phyloP scores from a whole-genome alignment of 2,113 vertebrate genomes.

The Nipponia nippon region DNA sequence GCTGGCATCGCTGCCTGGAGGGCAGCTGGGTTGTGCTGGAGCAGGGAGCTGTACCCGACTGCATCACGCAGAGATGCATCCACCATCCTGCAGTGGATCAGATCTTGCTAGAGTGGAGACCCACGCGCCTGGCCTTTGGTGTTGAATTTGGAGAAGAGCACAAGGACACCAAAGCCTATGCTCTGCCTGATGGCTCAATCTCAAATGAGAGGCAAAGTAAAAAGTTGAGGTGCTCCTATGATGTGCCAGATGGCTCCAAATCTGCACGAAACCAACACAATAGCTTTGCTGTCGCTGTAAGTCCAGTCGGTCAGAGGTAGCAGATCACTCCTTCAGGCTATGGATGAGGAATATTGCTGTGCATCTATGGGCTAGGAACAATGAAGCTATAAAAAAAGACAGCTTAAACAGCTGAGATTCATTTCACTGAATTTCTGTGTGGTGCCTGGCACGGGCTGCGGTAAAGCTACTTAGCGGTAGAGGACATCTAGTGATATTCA shows the following conservation, averaged over 20 bases:
- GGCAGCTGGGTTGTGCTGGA: background rate
- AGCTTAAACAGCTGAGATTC: background rate
- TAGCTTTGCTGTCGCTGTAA: background rate
- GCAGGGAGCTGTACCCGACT: background rate
- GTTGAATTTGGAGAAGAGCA: background rate
- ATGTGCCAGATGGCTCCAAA: background rate
- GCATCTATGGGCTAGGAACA: background rate
- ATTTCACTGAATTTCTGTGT: background rate
- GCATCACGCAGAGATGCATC: background rate
- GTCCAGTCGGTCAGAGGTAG: background rate
- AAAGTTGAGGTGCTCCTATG: background rate
- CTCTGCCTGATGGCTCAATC: background rate
- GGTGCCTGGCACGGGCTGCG: background rate
- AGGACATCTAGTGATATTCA: conserved; percentile 57
- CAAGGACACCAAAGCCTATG: background rate
- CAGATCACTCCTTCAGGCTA: background rate
- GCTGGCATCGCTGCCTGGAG: background rate
- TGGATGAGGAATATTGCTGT: background rate
- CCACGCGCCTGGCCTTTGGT: fast-evolving
- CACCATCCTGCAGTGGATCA: background rate
- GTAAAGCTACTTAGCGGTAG: conserved; percentile 5
- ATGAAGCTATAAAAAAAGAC: background rate
- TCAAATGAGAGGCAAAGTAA: background rate
- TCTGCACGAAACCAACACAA: background rate
- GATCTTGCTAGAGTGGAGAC: background rate